Conservation (phyloP, 2,888 invertebrate species). For the Monopis laevigella region DNA sequence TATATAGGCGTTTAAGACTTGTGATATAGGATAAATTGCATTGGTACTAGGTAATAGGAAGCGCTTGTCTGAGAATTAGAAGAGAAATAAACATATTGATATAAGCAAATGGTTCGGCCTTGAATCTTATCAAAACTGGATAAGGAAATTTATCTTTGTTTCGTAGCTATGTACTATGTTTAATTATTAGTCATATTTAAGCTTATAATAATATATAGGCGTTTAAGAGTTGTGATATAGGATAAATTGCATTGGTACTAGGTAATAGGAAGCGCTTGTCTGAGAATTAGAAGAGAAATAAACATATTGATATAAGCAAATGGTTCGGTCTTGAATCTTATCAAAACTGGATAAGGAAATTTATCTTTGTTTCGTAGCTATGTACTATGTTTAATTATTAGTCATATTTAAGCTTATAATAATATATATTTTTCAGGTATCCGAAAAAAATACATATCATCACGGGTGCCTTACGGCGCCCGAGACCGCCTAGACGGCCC, state of each 20-base stretch:
- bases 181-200: conserved; percentile 2
- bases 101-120: conserved; percentile 4
- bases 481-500: too few relatives aligned
- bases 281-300: not conserved
- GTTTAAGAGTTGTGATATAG: too few relatives aligned
- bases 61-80: too few relatives aligned
- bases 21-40: too few relatives aligned
- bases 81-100: conserved; percentile 2
- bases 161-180: not conserved
- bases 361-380: conserved; percentile 8
- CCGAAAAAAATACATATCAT: too few relatives aligned
- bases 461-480: too few relatives aligned
- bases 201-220: too few relatives aligned
- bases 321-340: conserved; percentile 1
- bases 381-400: conserved; percentile 3
- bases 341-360: not conserved
- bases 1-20: too few relatives aligned
- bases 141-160: conserved; percentile 4
- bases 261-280: too few relatives aligned
- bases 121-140: conserved; percentile 2
- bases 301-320: conserved; percentile 5
- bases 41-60: too few relatives aligned
- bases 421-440: too few relatives aligned
- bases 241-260: too few relatives aligned
- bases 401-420: not conserved